Conservation (phyloP, 2,113 vertebrate genomes). For the Puffinus mauretanicus region DNA sequence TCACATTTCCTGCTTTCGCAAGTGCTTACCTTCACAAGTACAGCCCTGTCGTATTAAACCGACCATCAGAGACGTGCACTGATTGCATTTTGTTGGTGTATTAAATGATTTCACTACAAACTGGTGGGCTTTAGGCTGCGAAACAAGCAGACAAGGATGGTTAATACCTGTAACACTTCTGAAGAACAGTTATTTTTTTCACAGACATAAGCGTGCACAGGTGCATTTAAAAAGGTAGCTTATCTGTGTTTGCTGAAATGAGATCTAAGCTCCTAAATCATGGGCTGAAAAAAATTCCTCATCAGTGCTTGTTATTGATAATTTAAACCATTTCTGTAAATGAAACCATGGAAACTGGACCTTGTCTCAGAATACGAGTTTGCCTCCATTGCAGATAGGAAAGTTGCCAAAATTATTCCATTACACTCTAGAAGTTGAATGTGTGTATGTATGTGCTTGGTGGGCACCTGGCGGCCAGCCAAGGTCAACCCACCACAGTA, state of each 20-base stretch:
- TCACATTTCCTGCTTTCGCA: neutral
- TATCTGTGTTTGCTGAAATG: neutral
- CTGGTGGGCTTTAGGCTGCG: slow-evolving; percentile 95
- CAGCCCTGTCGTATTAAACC: slow-evolving; percentile 98
- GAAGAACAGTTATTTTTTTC: neutral
- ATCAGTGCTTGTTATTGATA: neutral
- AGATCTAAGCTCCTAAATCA: neutral
- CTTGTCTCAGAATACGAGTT: neutral
- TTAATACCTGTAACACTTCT: neutral
- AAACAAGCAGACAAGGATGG: neutral
- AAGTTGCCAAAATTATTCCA: neutral
- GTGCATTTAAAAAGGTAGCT: neutral
- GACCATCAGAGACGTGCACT: slow-evolving; percentile 97
- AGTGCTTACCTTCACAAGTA: slow-evolving; percentile 90
- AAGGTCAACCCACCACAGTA: neutral
- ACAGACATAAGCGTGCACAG: neutral
- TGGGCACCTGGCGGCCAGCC: neutral
- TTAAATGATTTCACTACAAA: slow-evolving; percentile 96
- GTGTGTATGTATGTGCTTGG: accelerated
- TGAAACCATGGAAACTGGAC: neutral
- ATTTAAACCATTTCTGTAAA: slow-evolving; percentile 11
- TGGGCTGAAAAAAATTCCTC: neutral
- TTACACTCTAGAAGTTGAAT: neutral
- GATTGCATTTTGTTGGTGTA: slow-evolving; percentile 93
- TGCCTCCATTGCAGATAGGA: neutral